A percentile compares a stretch with the other conserved stretches of the same genome.
Conservation (phyloP, 2,888 invertebrate genomes). For the Lepidocyrtoides sp. region DNA sequence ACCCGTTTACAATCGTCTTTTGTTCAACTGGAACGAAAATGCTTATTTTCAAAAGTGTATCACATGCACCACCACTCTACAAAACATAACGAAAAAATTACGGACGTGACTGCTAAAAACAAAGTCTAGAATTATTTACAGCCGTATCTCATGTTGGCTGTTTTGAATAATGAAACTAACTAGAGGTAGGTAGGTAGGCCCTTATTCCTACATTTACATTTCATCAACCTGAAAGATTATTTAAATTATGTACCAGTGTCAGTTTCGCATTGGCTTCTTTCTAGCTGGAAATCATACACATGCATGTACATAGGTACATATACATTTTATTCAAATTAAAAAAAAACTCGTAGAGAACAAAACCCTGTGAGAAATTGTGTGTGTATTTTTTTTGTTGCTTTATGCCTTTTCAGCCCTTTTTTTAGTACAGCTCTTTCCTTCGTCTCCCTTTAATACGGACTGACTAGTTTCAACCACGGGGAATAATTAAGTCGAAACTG, state of each 20-base stretch:
- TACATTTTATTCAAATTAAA: conserved; percentile 2
- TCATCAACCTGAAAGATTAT: conserved; percentile 44
- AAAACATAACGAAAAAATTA: not conserved
- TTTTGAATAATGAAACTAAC: not conserved
- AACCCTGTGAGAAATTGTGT: conserved; percentile 42
- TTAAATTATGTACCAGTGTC: conserved; percentile 76
- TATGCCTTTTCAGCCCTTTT: conserved; percentile 4
- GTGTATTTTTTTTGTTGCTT: not conserved
- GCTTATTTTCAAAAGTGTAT: not conserved
- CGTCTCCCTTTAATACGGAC: not conserved
- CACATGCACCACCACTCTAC: not conserved
- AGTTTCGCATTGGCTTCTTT: conserved; percentile 42
- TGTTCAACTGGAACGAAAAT: not conserved
- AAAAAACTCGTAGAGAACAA: not conserved
- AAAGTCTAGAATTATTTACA: too few species aligned
- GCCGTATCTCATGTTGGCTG: too few species aligned
- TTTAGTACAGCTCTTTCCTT: not conserved
- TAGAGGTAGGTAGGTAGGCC: too few species aligned
- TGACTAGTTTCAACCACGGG: conserved; percentile 59
- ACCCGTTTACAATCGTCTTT: too few species aligned
- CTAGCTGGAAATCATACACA: not conserved
- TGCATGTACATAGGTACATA: not conserved
- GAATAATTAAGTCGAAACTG: conserved; percentile 72
- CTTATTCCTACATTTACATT: conserved; percentile 24
- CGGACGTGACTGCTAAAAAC: too few species aligned